Evolutionary conservation across 1,140 invertebrate genomes (phyloP).

Genomic region (Drosophila mojavensis): DNA sequence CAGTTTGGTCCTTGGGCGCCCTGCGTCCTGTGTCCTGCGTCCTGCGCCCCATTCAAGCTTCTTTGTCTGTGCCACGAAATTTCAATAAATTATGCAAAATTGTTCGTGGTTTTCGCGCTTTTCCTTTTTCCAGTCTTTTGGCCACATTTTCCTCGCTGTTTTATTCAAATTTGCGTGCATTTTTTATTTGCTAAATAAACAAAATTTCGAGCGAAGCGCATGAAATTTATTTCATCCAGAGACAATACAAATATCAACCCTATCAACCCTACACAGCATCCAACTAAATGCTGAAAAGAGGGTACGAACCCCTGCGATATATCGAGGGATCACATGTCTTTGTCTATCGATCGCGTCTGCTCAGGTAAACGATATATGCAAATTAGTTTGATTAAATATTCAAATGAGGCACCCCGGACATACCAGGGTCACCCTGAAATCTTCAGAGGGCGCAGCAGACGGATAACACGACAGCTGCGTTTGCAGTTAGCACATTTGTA

Average conservation of each 20-base stretch:
- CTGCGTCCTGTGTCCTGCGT: constrained; percentile 23
- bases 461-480: constrained; percentile 59
- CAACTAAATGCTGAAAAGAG: constrained; percentile 31
- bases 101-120: constrained; percentile 79
- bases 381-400: constrained; percentile 81
- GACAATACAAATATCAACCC: constrained; percentile 52
- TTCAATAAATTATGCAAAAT: constrained; percentile 81
- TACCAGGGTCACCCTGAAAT: constrained; percentile 13
- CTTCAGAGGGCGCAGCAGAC: constrained; percentile 25
- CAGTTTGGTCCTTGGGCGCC: constrained; percentile 36
- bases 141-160: constrained; percentile 64
- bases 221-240: constrained; percentile 39
- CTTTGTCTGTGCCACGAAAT: constrained; percentile 77
- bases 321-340: constrained; percentile 50
- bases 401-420: constrained; percentile 52
- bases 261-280: constrained; percentile 49
- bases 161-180: constrained; percentile 79
- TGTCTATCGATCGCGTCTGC: constrained; percentile 61
- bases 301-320: constrained; percentile 19
- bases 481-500: constrained; percentile 56
- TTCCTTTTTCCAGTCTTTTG: constrained; percentile 36
- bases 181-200: constrained; percentile 74
- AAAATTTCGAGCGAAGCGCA: constrained; percentile 55
- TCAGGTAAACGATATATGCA: constrained; percentile 75
- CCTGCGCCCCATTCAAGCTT: constrained; percentile 16